Evolutionary conservation across 2,113 vertebrate species (phyloP).

Genomic region (Eurypyga helias): DNA sequence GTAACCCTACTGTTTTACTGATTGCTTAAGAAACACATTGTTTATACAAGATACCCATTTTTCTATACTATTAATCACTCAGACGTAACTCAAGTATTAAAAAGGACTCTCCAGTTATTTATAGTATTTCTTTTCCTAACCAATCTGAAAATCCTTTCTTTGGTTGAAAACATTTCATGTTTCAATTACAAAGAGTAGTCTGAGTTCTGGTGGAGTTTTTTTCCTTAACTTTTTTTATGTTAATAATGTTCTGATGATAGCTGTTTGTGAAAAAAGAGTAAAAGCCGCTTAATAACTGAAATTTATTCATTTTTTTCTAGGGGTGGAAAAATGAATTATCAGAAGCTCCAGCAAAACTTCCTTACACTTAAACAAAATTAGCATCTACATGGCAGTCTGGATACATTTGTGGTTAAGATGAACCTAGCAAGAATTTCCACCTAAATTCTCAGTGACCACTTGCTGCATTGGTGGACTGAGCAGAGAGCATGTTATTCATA

Average conservation of each 20-base stretch:
- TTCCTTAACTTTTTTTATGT: background rate
- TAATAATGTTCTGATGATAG: background rate
- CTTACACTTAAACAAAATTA: background rate
- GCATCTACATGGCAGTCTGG: background rate
- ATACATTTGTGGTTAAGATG: background rate
- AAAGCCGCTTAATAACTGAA: background rate
- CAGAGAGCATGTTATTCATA: background rate
- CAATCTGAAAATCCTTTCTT: background rate
- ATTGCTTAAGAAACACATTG: background rate
- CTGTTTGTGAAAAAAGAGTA: background rate
- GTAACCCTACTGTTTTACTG: background rate
- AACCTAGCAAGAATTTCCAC: background rate
- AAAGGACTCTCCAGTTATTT: background rate
- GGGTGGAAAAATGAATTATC: background rate
- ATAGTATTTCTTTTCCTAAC: background rate
- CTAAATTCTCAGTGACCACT: background rate
- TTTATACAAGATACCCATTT: background rate
- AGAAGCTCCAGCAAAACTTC: background rate
- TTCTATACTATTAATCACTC: background rate
- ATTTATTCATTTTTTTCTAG: too few relatives aligned
- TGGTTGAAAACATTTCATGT: background rate
- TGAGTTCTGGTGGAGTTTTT: background rate
- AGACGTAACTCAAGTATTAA: background rate
- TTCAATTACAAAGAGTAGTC: background rate
- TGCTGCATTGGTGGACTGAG: background rate